phyloP scores from a whole-genome alignment of 2,888 invertebrate species.

The Apodemia zela region DNA sequence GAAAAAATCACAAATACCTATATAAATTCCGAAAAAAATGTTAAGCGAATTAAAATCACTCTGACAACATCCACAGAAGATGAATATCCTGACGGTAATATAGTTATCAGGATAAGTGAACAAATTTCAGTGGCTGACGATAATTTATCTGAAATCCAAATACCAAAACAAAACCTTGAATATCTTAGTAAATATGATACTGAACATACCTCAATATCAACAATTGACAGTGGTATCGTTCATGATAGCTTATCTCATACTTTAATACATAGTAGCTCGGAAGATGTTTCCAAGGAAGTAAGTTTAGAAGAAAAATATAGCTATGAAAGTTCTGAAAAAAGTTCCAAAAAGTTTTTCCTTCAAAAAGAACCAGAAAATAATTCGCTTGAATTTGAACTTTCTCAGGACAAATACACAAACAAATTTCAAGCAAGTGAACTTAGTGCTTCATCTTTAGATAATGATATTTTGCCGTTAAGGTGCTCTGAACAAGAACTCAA shows the following conservation, averaged over 20 bases:
- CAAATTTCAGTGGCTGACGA: conserved; percentile 36
- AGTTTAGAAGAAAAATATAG: conserved; percentile 72
- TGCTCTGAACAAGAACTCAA: conserved; percentile 28
- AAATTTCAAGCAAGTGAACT: background rate
- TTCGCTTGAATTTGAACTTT: background rate
- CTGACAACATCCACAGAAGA: conserved; percentile 40
- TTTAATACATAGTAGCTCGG: conserved; percentile 57
- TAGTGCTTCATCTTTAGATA: background rate
- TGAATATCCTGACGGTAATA: conserved; percentile 41
- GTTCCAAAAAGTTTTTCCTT: conserved; percentile 37
- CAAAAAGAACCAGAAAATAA: background rate
- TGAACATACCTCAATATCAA: conserved; percentile 6
- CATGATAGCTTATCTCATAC: conserved; percentile 42
- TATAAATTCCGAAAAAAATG: conserved; percentile 30
- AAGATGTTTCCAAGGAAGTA: conserved; percentile 65
- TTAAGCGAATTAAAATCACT: conserved; percentile 39
- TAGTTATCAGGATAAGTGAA: conserved; percentile 40
- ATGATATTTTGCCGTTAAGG: background rate
- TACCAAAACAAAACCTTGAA: conserved; percentile 20
- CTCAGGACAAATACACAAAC: background rate
- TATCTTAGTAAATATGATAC: conserved; percentile 47
- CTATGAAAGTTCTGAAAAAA: conserved; percentile 63
- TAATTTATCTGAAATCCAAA: conserved; percentile 26
- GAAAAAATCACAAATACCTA: conserved; percentile 38
- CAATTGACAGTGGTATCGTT: conserved; percentile 44